Conservation (phyloP, 2,888 invertebrate genomes). For the Hirudinaria manillensis region DNA sequence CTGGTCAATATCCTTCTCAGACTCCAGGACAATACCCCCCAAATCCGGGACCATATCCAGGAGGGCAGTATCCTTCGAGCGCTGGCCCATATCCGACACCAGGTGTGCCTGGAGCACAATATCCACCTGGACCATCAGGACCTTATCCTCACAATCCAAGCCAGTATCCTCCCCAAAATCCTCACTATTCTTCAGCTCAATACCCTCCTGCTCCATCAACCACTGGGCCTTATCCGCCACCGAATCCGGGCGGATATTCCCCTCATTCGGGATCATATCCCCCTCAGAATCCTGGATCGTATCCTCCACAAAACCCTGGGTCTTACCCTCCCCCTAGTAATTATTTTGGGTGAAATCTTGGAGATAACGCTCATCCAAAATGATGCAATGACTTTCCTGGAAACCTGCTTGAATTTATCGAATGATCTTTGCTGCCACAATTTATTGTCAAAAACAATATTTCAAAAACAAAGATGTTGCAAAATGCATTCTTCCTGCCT, state of each 20-base stretch:
- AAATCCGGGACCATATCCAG: not conserved
- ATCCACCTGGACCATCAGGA: constrained; percentile 15
- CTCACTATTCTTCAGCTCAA: constrained; percentile 2
- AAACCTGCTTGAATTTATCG: no score
- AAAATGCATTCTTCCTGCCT: no score
- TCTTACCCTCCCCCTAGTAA: not conserved
- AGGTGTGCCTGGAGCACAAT: not conserved
- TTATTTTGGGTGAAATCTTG: no score
- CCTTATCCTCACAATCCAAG: constrained; percentile 17
- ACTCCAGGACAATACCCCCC: not conserved
- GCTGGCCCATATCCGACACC: not conserved
- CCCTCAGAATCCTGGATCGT: constrained; percentile 14
- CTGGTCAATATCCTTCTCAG: constrained; percentile 16
- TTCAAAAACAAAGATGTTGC: no score
- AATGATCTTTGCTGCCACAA: no score
- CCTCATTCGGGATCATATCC: constrained; percentile 5
- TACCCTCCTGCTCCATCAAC: not conserved
- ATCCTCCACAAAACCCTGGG: constrained; percentile 9
- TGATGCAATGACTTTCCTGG: no score
- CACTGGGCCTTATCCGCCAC: constrained; percentile 11
- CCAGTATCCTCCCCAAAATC: constrained; percentile 14
- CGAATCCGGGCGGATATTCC: constrained; percentile 14
- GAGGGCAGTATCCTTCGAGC: constrained; percentile 7
- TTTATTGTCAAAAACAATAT: no score
- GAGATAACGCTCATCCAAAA: no score